Evolutionary conservation across 2,888 invertebrate genomes (phyloP), one percentile per base, ranked within the genome.

Genomic region (Thelaira solivaga): DNA sequence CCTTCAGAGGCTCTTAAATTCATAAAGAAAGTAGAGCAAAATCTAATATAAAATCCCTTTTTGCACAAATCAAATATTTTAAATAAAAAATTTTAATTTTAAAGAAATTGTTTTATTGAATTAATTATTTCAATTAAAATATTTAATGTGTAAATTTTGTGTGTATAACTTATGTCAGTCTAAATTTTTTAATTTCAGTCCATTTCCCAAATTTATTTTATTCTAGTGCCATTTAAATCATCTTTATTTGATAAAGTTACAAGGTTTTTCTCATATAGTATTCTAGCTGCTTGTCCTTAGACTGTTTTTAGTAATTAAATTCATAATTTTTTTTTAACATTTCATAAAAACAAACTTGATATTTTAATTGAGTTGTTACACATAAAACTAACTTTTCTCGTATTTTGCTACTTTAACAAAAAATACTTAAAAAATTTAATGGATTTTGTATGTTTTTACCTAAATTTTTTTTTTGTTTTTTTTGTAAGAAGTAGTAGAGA

Each of bases 391-490:
- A 45, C n/a, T n/a, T n/a, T n/a, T n/a, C n/a, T n/a, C n/a, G n/a
- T n/a, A n/a, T n/a, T n/a, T n/a, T n/a, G n/a, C n/a, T n/a, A n/a
- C n/a, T n/a, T n/a, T n/a, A n/a, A n/a, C n/a, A n/a, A n/a, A n/a
- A n/a, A n/a, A n/a, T n/a, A n/a, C n/a, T n/a, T n/a, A n/a, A n/a
- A n/a, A n/a, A n/a, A n/a, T n/a, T n/a, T n/a, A 68, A 68, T 57
- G 68, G 47, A 47, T 47, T 68, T 68, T 29, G 11, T 26, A 47
- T 68, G 68, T 68, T 57, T 47, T 26, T n/a, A 47, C 36, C n/a
- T 47, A 47, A 57, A 39, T n/a, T n/a, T n/a, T n/a, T n/a, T n/a
- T n/a, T n/a, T n/a, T n/a, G n/a, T n/a, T n/a, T n/a, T n/a, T n/a
- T n/a, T n/a, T n/a, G n/a, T 34, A 47, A 5, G 10, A 31, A 34